Evolutionary conservation across 2,888 invertebrate genomes (phyloP), one percentile per base, ranked within the genome.

Genomic region (Pseudococcus viburni): DNA sequence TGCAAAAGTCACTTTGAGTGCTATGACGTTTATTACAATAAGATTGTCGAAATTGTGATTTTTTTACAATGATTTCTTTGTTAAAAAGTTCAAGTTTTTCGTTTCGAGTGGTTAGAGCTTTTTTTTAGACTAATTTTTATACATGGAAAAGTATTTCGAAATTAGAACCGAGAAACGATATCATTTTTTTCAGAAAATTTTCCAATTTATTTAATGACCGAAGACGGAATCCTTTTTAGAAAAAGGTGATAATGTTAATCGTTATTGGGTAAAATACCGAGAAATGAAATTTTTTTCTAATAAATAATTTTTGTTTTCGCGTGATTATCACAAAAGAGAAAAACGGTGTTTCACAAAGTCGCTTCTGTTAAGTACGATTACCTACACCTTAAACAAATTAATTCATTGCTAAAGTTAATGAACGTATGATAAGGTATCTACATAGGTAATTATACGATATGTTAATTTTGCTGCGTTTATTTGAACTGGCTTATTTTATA

Each of bases 1-100:
- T 55, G 64, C 33, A 33, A 73, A 73, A 33, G 73, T 73, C 33
- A 73, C 73, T 73, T 73, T 73, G 73, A 51, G 42, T 42, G 42
- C 9, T 9, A 6, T 42, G 42, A 42, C 42, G 42, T 42, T 42
- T 42, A 42, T 42, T 42, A 0, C 5, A 42, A 42, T 42, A 42
- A 42, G 42, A 42, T 42, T 9, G 42, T 42, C 42, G 42, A 33
- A 33, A 33, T 33, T 33, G 3, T 33, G 3, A 42, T 42, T 42
- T 42, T 42, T 42, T 42, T 7, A 42, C 42, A 42, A 42, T 42
- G 42, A 42, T 42, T 42, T 42, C 42, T 42, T 42, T 42, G 42
- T 42, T 39, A 7, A 6, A 5, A 42, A 42, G 9, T 33, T 33
- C n/a, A 3, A 33, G 26, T 33, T 33, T 33, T 33, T 33, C 3